Percentiles rank a stretch among this genome's conserved stretches.
phyloP scores from a whole-genome alignment of 2,888 invertebrate species.

The Cantharis rufa region DNA sequence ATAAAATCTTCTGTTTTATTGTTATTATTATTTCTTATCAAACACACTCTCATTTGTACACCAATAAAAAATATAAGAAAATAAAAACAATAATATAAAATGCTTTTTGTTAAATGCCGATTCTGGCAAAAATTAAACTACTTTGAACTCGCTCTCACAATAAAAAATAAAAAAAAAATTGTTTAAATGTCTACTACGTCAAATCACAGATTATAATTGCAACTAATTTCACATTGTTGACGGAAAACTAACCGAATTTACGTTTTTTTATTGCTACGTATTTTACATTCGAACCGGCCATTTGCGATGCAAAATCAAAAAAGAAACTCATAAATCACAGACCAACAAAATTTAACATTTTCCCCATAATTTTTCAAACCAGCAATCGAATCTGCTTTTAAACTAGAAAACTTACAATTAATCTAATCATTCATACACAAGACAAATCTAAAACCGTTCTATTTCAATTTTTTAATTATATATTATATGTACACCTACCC shows the following conservation, averaged over 20 bases:
- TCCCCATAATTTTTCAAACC: not conserved
- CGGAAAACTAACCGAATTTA: slow-evolving; percentile 39
- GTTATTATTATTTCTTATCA: slow-evolving; percentile 1
- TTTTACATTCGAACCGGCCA: slow-evolving; percentile 47
- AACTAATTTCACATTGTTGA: slow-evolving; percentile 32
- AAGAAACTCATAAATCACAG: not conserved
- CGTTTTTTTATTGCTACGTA: slow-evolving; percentile 45
- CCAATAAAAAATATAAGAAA: slow-evolving; percentile 23
- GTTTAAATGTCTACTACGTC: slow-evolving; percentile 20
- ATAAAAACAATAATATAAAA: slow-evolving; percentile 19
- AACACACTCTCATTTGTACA: slow-evolving; percentile 22
- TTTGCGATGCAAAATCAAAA: not conserved
- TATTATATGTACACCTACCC: slow-evolving; percentile 29
- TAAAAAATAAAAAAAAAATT: slow-evolving; percentile 14
- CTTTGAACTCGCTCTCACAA: slow-evolving; percentile 18
- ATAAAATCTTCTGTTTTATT: slow-evolving; percentile 10
- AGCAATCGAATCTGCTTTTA: slow-evolving; percentile 3
- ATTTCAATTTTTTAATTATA: slow-evolving; percentile 21
- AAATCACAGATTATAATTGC: slow-evolving; percentile 40
- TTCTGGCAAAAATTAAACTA: slow-evolving; percentile 28
- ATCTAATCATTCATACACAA: slow-evolving; percentile 29
- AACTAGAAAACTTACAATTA: slow-evolving; percentile 27
- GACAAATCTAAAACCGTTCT: slow-evolving; percentile 25
- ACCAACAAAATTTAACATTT: slow-evolving; percentile 1
- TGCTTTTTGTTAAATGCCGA: slow-evolving; percentile 25